These are phyloP conservation scores for Coleophora flavipennella DNA, from an alignment of 2,888 invertebrate species.

Conservation along the genomic window DNA sequence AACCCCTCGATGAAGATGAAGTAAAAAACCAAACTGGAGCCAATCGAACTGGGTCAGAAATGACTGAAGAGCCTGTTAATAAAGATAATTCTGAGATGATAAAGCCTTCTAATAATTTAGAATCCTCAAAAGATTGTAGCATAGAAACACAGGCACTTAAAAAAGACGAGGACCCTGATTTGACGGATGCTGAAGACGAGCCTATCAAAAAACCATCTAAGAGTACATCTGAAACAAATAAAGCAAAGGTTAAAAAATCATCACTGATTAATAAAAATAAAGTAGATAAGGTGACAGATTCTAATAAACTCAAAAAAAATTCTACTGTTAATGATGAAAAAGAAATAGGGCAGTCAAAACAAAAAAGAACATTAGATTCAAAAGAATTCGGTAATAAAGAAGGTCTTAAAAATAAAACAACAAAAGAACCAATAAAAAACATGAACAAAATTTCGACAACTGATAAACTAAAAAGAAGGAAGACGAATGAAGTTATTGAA, in stretches of 20 bases:
- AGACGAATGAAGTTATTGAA: background rate
- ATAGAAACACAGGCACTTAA: too few species aligned
- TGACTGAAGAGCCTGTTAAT: too few species aligned
- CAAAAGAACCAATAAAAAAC: background rate
- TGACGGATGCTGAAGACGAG: too few species aligned
- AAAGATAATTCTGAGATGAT: slow-evolving; percentile 3
- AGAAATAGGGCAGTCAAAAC: background rate
- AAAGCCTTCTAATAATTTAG: background rate
- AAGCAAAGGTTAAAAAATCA: slow-evolving; percentile 3
- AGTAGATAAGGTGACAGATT: background rate
- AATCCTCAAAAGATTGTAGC: too few species aligned
- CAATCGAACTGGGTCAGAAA: slow-evolving; percentile 5
- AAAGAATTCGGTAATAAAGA: background rate
- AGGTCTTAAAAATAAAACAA: background rate
- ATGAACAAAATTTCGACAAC: too few species aligned
- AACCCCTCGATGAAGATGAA: slow-evolving; percentile 53
- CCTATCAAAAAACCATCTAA: too few species aligned
- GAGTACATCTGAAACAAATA: slow-evolving; percentile 6
- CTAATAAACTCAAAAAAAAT: too few species aligned
- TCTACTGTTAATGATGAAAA: background rate
- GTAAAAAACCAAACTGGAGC: slow-evolving; percentile 17
- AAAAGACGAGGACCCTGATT: too few species aligned
- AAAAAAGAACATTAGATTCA: background rate
- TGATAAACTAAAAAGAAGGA: background rate
- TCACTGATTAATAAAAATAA: background rate